Percentiles rank a stretch among this genome's conserved stretches.
These are phyloP conservation scores for Anabacerthia variegaticeps DNA, from an alignment of 2,797 vertebrate genomes.

Conservation along the genomic window DNA sequence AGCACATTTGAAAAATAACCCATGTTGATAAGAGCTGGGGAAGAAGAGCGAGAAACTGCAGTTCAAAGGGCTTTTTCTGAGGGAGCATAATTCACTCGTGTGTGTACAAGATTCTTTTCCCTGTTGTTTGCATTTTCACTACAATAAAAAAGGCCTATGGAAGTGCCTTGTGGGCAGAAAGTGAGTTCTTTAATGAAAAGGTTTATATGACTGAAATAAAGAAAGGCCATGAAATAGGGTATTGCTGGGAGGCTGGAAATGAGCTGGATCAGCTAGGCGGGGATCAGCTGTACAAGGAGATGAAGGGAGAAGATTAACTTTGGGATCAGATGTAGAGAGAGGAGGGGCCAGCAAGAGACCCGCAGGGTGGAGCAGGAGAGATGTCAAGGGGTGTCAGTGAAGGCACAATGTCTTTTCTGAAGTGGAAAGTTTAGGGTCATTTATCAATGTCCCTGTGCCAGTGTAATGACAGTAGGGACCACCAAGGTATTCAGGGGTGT, in stretches of 20 bases:
- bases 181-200: neutral
- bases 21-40: neutral
- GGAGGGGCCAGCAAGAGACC: neutral
- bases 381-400: neutral
- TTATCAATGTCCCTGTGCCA: neutral
- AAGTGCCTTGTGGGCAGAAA: neutral
- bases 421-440: neutral
- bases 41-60: slow-evolving; percentile 2
- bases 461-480: neutral
- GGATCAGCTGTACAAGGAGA: neutral
- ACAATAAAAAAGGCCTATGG: neutral
- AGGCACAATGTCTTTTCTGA: neutral
- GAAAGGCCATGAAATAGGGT: neutral
- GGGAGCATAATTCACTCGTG: neutral
- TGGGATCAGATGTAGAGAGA: neutral
- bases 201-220: neutral
- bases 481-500: neutral
- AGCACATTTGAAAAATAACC: slow-evolving; percentile 42
- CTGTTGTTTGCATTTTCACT: slow-evolving; percentile 11
- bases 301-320: neutral
- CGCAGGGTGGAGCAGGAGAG: neutral
- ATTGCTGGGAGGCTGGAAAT: neutral
- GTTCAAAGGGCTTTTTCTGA: slow-evolving; percentile 27
- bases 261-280: neutral
- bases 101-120: neutral